Evolutionary conservation across 2,888 invertebrate species (phyloP).

Genomic region (Deilephila elpenor): DNA sequence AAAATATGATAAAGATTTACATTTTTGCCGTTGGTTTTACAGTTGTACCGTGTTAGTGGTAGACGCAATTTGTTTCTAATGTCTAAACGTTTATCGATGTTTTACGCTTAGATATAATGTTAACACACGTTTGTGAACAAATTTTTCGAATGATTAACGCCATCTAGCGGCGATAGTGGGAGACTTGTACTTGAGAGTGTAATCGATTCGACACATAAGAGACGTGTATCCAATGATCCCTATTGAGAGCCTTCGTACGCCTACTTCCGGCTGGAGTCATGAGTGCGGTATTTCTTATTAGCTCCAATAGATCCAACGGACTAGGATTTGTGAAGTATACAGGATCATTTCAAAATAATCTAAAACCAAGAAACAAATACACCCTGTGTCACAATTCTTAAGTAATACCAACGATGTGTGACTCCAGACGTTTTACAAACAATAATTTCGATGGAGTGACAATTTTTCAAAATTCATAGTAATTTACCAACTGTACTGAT

Average conservation of each 20-base stretch:
- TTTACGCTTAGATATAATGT: constrained; percentile 76
- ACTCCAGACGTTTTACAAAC: not conserved
- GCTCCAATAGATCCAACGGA: not conserved
- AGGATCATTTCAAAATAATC: too few species aligned
- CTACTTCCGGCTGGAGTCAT: constrained; percentile 4
- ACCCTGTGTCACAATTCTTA: not conserved
- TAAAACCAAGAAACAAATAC: not conserved
- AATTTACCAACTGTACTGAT: not conserved
- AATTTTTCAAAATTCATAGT: not conserved
- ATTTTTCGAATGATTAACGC: constrained; percentile 77
- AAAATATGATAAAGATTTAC: constrained; percentile 44
- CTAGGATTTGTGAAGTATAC: too few species aligned
- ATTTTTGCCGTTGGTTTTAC: constrained; percentile 59
- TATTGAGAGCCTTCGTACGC: not conserved
- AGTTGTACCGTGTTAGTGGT: constrained; percentile 59
- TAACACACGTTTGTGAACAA: constrained; percentile 73
- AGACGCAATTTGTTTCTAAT: constrained; percentile 57
- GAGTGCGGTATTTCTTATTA: not conserved
- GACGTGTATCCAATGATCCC: not conserved
- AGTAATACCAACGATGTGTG: not conserved
- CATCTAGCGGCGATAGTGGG: constrained; percentile 34
- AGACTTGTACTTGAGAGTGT: constrained; percentile 27
- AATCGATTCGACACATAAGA: constrained; percentile 31
- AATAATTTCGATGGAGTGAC: constrained; percentile 1
- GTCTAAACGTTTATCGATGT: constrained; percentile 75